phyloP scores from a whole-genome alignment of 2,888 invertebrate genomes.

The Eupeodes luniger region DNA sequence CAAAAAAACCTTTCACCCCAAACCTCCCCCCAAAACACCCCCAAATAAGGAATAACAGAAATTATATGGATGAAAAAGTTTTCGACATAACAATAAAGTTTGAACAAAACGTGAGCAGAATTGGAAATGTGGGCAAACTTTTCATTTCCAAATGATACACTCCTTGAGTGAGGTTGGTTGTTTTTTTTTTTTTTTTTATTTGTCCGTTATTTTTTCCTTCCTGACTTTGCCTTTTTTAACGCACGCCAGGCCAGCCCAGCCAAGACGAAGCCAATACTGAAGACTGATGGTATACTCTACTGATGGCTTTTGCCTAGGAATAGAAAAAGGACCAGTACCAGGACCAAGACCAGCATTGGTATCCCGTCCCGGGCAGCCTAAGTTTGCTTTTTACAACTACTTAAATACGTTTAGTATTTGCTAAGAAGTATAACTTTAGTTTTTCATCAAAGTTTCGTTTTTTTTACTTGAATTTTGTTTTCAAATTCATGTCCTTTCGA shows the following conservation, averaged over 20 bases:
- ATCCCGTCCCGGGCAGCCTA: background rate
- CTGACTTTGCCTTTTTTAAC: slow-evolving; percentile 27
- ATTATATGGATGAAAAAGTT: slow-evolving; percentile 76
- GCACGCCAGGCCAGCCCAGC: slow-evolving; percentile 23
- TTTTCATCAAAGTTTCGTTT: slow-evolving; percentile 31
- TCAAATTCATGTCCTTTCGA: slow-evolving; percentile 28
- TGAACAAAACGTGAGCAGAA: slow-evolving; percentile 76
- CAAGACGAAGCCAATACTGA: slow-evolving; percentile 2
- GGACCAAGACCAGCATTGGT: background rate
- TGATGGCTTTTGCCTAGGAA: background rate
- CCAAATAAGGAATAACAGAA: slow-evolving; percentile 74
- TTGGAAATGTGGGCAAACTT: slow-evolving; percentile 73
- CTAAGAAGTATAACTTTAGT: slow-evolving; percentile 67
- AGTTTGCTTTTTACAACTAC: slow-evolving; percentile 59
- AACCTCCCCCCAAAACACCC: slow-evolving; percentile 23
- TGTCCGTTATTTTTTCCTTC: background rate
- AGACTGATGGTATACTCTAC: slow-evolving; percentile 3
- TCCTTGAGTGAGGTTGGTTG: slow-evolving; percentile 43
- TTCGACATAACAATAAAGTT: slow-evolving; percentile 76
- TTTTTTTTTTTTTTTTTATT: background rate
- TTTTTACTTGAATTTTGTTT: background rate
- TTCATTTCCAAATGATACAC: slow-evolving; percentile 75
- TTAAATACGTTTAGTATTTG: slow-evolving; percentile 72
- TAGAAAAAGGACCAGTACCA: background rate
- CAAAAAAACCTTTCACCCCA: slow-evolving; percentile 29